Evolutionary conservation across 35 echinoderm and acorn worm genomes (phyloP).

Genomic region (Lytechinus pictus): DNA sequence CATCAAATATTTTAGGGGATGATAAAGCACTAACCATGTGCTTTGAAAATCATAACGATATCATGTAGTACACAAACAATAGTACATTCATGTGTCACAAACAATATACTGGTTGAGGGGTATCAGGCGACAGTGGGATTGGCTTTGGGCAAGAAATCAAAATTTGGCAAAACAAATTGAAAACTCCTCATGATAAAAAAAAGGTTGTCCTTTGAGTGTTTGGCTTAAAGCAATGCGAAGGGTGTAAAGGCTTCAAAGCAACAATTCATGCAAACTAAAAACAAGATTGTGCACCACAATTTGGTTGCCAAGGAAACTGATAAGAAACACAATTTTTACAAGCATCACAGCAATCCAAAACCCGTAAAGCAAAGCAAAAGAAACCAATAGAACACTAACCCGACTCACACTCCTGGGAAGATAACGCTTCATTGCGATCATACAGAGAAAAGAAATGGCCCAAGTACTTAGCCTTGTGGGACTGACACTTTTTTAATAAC

Average conservation of each 20-base stretch:
- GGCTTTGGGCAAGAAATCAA: background rate
- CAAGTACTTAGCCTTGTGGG: no score
- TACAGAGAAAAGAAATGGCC: no score
- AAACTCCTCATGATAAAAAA: background rate
- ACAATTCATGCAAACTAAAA: background rate
- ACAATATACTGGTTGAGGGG: background rate
- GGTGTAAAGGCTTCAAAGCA: background rate
- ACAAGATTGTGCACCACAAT: background rate
- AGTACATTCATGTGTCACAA: background rate
- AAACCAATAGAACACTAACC: background rate
- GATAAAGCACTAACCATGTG: no score
- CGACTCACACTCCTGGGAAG: background rate
- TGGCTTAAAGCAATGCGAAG: no score
- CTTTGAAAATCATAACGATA: no score
- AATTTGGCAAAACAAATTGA: background rate
- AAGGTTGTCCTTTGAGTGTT: no score
- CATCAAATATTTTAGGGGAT: background rate
- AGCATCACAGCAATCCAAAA: background rate
- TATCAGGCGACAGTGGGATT: background rate
- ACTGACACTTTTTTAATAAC: no score
- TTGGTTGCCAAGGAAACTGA: background rate
- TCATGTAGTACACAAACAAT: no score
- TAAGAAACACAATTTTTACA: background rate
- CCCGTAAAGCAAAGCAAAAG: background rate
- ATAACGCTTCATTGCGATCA: background rate